Base-by-base conservation (phyloP, 1,140 invertebrate species). In the Drosophila asahinai region DNA sequence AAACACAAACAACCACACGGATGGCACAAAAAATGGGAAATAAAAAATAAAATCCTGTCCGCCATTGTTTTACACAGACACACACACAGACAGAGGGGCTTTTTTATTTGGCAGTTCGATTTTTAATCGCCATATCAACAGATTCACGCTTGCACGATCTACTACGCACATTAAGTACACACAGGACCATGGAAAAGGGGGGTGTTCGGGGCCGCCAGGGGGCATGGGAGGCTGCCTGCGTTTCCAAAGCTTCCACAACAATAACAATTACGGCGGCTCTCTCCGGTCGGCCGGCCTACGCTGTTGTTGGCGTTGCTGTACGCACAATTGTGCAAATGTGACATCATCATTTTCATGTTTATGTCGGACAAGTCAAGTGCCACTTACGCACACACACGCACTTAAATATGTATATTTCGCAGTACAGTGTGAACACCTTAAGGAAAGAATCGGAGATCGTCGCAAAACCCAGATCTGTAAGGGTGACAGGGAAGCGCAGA, bases 291-390 rank as follows among this genome's bases (percentile, higher is more conserved):
- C 38, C 17, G 52, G 33, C 15, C 12, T 9, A 38, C 15, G 25
- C 25, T 19, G 60, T 42, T 78, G 36, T 36, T 68, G 49, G 43
- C 67, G 60, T 42, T 77, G 77, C 55, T 73, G 81, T 89, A 87
- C 84, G 86, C 84, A 87, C 84, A 87, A 87, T 87, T 90, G 84
- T 87, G 84, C 84, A 89, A 87, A 87, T 87, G 84, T 87, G 84
- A 87, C 84, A 87, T 87, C 84, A 87, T 87, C 84, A 87, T 87
- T 87, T 89, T 84, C 84, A 84, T 87, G 84, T 87, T 87, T 87
- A 87, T 87, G 84, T 90, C 81, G 84, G 78, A 81, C 84, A 87
- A 87, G 84, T 87, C 84, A 87, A 89, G 84, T 89, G 84, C 84
- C 84, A 83, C 68, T 89, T 83, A 71, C 83, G 68, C 83, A 73